A percentile compares a stretch with the other conserved stretches of the same genome.
phyloP scores from a whole-genome alignment of 2,888 invertebrate genomes.

The Dryobotodes eremita region DNA sequence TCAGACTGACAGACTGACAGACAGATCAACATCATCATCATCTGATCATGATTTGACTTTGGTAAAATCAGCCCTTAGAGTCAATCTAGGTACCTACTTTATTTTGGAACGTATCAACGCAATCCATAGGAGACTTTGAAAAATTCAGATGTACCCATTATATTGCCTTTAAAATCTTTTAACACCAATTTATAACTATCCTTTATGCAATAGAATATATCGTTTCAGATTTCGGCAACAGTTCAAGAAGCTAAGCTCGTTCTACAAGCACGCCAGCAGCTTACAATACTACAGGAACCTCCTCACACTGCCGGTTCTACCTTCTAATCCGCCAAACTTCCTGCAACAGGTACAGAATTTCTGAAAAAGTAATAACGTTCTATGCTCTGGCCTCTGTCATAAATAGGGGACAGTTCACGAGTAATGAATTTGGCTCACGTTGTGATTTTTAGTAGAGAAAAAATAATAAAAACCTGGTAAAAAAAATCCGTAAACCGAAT shows the following conservation, averaged over 20 bases:
- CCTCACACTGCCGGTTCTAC: conserved; percentile 97
- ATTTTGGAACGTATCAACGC: neutral
- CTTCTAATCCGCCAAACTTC: conserved; percentile 98
- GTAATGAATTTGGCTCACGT: neutral
- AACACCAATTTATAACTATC: neutral
- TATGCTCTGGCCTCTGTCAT: neutral
- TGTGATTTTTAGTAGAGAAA: neutral
- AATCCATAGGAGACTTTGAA: neutral
- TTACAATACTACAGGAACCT: conserved; percentile 99
- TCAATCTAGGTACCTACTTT: neutral
- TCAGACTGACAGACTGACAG: too few species aligned
- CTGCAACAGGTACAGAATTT: conserved; percentile 90
- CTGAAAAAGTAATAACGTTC: neutral
- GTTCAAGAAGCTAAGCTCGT: conserved; percentile 96
- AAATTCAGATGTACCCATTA: neutral
- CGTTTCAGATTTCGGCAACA: conserved; percentile 95
- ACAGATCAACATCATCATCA: too few species aligned
- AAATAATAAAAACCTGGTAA: neutral
- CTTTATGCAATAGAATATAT: neutral
- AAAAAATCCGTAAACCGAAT: neutral
- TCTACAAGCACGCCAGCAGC: conserved; percentile 97
- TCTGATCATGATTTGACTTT: too few species aligned
- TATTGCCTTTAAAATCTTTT: neutral
- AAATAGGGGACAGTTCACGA: neutral
- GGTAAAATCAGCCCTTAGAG: neutral